These are phyloP conservation scores for Eupelmus urozonus DNA, from an alignment of 2,888 invertebrate genomes.

Conservation along the genomic window DNA sequence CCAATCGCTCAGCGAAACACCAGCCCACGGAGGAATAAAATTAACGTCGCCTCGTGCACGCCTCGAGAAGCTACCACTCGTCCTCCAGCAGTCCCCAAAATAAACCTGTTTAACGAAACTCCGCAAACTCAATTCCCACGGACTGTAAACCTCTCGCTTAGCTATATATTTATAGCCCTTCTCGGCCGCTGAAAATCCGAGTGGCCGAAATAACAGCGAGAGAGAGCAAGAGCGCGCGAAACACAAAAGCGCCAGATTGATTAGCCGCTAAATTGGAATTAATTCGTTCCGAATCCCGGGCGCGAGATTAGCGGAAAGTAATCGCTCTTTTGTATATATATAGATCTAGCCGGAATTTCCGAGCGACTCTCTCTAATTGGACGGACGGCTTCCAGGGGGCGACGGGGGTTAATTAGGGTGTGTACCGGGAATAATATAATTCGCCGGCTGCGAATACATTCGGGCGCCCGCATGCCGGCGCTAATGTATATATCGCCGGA, in stretches of 20 bases:
- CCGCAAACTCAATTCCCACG: conserved; percentile 30
- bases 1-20: too few species aligned
- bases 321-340: neutral
- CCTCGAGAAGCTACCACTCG: too few species aligned
- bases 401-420: neutral
- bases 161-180: conserved; percentile 9
- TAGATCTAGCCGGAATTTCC: neutral
- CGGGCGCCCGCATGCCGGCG: conserved; percentile 39
- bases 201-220: too few species aligned
- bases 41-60: too few species aligned
- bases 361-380: neutral
- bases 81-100: conserved; percentile 3
- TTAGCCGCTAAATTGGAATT: conserved; percentile 15
- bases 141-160: neutral
- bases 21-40: too few species aligned
- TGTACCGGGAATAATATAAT: neutral
- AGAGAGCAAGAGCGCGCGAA: neutral
- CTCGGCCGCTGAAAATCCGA: neutral
- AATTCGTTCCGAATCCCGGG: neutral
- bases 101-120: conserved; percentile 15
- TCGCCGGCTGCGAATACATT: conserved; percentile 15
- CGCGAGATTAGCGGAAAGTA: neutral
- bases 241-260: conserved; percentile 1
- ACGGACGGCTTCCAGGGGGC: neutral
- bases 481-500: neutral